Percentiles rank a stretch among this genome's conserved stretches.
Conservation (phyloP, 2,888 invertebrate genomes). For the Lissocephala sabroskyi region DNA sequence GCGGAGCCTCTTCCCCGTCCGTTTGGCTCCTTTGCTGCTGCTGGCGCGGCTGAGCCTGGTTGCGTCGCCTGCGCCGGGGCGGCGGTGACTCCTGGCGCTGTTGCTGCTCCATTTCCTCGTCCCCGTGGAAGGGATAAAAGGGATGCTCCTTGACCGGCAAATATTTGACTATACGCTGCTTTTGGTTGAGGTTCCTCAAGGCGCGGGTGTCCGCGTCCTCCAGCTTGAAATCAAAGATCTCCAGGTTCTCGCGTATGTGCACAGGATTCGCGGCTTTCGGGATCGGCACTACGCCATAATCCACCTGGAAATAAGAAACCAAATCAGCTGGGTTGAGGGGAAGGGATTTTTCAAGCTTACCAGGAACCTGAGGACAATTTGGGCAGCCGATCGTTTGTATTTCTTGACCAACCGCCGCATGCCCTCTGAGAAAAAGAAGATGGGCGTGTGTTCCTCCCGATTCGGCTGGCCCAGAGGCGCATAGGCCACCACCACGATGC, state of each 20-base stretch:
- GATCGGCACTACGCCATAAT: constrained; percentile 73
- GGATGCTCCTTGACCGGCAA: constrained; percentile 31
- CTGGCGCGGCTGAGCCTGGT: not conserved
- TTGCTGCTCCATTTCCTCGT: constrained; percentile 13
- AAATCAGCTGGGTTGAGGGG: too few species aligned
- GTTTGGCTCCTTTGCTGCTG: not conserved
- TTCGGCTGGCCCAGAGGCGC: constrained; percentile 81
- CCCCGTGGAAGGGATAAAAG: constrained; percentile 49
- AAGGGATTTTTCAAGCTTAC: too few species aligned
- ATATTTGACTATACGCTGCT: constrained; percentile 37
- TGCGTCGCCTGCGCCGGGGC: not conserved
- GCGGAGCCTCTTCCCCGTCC: not conserved
- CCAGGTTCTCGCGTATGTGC: constrained; percentile 74
- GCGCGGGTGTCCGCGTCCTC: constrained; percentile 73
- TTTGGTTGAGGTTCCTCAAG: constrained; percentile 34
- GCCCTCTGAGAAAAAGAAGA: constrained; percentile 65
- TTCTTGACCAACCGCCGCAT: constrained; percentile 76
- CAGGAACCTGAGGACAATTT: constrained; percentile 78
- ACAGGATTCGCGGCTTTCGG: constrained; percentile 75
- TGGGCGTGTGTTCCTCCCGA: constrained; percentile 74
- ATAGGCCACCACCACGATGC: constrained; percentile 80
- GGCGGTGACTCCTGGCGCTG: not conserved
- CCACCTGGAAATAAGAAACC: constrained; percentile 35
- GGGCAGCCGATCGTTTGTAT: constrained; percentile 77
- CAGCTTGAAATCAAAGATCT: constrained; percentile 76